Conservation (phyloP, 1,140 invertebrate species). For the Apis cerana region DNA sequence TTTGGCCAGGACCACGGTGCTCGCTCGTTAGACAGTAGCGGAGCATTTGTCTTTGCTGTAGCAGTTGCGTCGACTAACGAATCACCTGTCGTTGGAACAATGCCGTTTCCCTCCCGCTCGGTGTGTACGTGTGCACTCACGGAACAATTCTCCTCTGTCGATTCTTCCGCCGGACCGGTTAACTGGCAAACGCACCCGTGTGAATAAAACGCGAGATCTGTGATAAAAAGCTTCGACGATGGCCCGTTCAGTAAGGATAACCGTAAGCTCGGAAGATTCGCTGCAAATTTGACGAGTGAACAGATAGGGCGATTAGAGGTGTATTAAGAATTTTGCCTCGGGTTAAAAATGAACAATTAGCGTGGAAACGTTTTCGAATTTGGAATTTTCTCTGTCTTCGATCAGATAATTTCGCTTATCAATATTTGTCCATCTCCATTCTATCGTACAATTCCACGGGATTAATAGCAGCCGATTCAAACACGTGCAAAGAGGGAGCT, state of each 20-base stretch:
- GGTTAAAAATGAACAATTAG: too few species aligned
- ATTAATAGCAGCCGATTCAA: background rate
- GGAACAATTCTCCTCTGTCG: conserved; percentile 51
- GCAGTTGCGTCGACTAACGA: conserved; percentile 54
- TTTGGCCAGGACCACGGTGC: conserved; percentile 27
- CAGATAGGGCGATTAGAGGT: too few species aligned
- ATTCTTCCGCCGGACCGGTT: conserved; percentile 33
- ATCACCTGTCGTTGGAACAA: conserved; percentile 54
- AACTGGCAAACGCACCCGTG: conserved; percentile 43
- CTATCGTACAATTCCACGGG: too few species aligned
- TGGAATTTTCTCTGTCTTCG: too few species aligned
- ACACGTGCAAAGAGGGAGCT: background rate
- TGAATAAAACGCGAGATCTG: conserved; percentile 50
- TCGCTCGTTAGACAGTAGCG: conserved; percentile 50
- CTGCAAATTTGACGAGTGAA: too few species aligned
- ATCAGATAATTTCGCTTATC: too few species aligned
- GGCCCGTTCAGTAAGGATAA: conserved; percentile 8
- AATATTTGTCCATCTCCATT: too few species aligned
- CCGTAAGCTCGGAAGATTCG: too few species aligned
- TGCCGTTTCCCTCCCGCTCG: conserved; percentile 37
- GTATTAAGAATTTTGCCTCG: too few species aligned
- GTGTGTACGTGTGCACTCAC: conserved; percentile 10
- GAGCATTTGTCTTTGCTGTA: conserved; percentile 58
- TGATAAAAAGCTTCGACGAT: background rate
- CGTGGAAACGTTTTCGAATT: too few species aligned